These are phyloP conservation scores for Prunella strophiata DNA, from an alignment of 2,797 vertebrate species.

Conservation along the genomic window DNA sequence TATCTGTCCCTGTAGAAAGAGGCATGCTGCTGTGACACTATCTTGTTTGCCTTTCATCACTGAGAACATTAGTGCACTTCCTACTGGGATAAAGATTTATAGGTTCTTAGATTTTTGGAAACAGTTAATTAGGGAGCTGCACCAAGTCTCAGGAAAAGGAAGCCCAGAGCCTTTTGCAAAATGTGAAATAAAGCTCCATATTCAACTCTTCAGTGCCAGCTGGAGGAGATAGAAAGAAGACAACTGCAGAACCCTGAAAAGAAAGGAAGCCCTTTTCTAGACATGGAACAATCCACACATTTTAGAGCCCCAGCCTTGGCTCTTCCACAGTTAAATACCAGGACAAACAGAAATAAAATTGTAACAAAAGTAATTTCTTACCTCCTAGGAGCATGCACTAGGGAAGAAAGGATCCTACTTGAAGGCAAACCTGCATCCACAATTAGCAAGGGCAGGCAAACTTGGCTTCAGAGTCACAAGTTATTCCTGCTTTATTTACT, in stretches of 20 bases:
- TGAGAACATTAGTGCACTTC: background rate
- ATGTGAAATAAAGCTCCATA: background rate
- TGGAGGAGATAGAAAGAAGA: background rate
- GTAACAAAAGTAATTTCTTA: constrained; percentile 4
- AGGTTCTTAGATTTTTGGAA: background rate
- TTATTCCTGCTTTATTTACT: background rate
- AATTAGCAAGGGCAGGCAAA: background rate
- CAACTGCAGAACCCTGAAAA: background rate
- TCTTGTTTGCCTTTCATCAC: constrained; percentile 1
- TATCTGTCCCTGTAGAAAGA: background rate
- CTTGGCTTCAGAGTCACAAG: background rate
- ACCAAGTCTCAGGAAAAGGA: background rate
- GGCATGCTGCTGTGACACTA: background rate
- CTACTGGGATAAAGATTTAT: constrained; percentile 20
- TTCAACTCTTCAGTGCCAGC: background rate
- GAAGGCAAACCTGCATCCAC: background rate
- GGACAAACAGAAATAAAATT: background rate
- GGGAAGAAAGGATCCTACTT: background rate
- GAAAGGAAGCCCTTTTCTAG: background rate
- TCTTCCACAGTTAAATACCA: background rate
- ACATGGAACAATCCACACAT: fast-evolving
- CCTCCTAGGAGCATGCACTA: background rate
- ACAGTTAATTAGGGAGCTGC: constrained; percentile 16
- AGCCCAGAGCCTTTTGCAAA: background rate
- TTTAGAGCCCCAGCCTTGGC: background rate